Evolutionary conservation across 2,888 invertebrate genomes (phyloP), one percentile per base, ranked within the genome.

Genomic region (Isoperla grammatica): DNA sequence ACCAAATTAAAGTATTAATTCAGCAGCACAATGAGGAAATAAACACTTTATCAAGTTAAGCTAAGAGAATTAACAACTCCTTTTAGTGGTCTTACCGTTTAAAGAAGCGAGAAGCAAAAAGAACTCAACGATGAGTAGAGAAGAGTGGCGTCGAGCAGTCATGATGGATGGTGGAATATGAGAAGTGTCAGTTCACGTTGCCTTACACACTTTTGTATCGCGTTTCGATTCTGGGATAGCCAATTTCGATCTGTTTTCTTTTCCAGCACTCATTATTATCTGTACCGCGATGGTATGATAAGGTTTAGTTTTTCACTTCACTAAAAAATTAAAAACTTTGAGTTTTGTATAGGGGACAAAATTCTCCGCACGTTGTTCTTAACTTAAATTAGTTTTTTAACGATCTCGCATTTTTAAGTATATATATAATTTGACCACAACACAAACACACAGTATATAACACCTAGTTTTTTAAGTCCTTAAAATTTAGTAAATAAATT

Each of bases 91-190:
- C 53, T 53, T 53, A 53, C 53, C 53, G 39, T 53, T 53, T 39
- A 53, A 37, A 37, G 53, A 53, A 17, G 39, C 17, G 53, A 53
- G 53, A 37, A 53, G 39, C 11, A 53, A 53, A 39, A 37, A 53
- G 20, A 53, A 53, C 19, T 39, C 37, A 29, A 29, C 5, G 29
- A 29, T 29, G 39, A 53, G 39, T 3, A 12, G 37, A 12, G 39
- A 37, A 15, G 37, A 53, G 8, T 20, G 37, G 39, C 39, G 37
- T 15, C 40, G 15, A 20, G 39, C 53, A 53, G 53, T 1, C 53
- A 53, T 53, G 53, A 53, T 53, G 37, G 53, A 53, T 53, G 12
- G 53, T 37, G 37, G 53, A 53, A 53, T 39, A 37, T 53, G 19
- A 50, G 37, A 37, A 37, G 19, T 37, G 53, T 39, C 53, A 53